A percentile compares a stretch with the other conserved stretches of the same genome.
These are phyloP conservation scores for Drosophila teissieri DNA, from an alignment of 1,140 invertebrate species.

Conservation along the genomic window DNA sequence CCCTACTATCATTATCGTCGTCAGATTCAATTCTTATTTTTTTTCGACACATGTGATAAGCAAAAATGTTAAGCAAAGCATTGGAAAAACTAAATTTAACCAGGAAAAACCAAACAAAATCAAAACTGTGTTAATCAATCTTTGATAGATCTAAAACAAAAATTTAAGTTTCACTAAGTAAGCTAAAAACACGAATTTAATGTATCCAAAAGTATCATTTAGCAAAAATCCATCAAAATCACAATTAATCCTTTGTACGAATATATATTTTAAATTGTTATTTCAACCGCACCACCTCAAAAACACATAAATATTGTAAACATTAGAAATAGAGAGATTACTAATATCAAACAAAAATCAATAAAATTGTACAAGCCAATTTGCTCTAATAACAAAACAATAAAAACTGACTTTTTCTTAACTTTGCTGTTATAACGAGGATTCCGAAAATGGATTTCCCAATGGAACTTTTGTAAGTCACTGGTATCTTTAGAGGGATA, in stretches of 20 bases:
- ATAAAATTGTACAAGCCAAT: constrained; percentile 84
- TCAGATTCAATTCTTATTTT: constrained; percentile 48
- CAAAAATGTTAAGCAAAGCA: constrained; percentile 50
- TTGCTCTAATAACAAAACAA: constrained; percentile 82
- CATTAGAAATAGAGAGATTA: constrained; percentile 67
- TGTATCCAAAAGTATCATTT: constrained; percentile 26
- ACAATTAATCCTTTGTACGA: constrained; percentile 19
- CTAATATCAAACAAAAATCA: constrained; percentile 63
- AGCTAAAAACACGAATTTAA: constrained; percentile 11
- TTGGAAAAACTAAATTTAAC: constrained; percentile 19
- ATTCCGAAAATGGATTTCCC: background rate
- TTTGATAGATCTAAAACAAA: constrained; percentile 79
- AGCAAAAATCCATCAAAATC: constrained; percentile 7
- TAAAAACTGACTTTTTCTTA: constrained; percentile 15
- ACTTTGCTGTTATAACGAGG: background rate
- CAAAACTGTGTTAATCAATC: constrained; percentile 75
- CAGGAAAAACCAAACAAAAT: constrained; percentile 31
- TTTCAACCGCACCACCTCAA: constrained; percentile 23
- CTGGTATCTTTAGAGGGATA: too few species aligned
- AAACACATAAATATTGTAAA: constrained; percentile 51
- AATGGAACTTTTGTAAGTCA: background rate
- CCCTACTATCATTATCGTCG: constrained; percentile 48
- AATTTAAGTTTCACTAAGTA: constrained; percentile 32
- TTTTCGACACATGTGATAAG: constrained; percentile 71
- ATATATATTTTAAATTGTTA: constrained; percentile 22